phyloP scores from a whole-genome alignment of 1,140 invertebrate species.

The Calliopsis andreniformis region DNA sequence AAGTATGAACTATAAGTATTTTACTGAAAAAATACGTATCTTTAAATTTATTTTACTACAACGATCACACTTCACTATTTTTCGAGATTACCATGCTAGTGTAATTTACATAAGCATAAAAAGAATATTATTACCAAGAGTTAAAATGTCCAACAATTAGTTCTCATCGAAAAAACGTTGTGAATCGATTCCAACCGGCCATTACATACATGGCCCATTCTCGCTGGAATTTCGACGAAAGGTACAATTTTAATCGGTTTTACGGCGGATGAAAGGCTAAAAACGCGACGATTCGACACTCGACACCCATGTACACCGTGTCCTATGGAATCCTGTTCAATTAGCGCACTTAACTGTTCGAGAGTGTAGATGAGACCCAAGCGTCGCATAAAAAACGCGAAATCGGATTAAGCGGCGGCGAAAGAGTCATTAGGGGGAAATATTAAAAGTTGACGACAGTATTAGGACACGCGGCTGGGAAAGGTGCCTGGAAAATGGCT shows the following conservation, averaged over 20 bases:
- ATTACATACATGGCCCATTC: constrained; percentile 29
- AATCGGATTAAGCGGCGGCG: constrained; percentile 62
- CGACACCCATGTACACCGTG: constrained; percentile 1
- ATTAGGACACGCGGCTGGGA: background rate
- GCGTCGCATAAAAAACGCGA: constrained; percentile 55
- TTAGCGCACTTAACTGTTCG: constrained; percentile 57
- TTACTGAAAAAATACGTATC: too few relatives aligned
- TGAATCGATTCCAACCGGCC: background rate
- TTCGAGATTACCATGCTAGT: too few relatives aligned
- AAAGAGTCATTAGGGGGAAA: constrained; percentile 64
- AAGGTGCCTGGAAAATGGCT: constrained; percentile 17
- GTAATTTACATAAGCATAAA: too few relatives aligned
- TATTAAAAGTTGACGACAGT: constrained; percentile 65
- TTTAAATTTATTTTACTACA: too few relatives aligned
- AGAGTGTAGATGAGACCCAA: constrained; percentile 3
- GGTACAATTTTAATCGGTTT: constrained; percentile 57
- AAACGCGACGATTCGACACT: constrained; percentile 3
- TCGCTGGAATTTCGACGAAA: constrained; percentile 34
- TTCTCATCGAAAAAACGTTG: background rate
- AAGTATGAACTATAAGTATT: too few relatives aligned
- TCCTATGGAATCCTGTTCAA: constrained; percentile 53
- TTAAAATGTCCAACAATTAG: background rate
- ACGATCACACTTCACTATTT: too few relatives aligned
- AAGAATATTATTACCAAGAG: background rate
- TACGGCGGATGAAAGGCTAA: constrained; percentile 32